Base-by-base conservation (phyloP, 1,140 invertebrate genomes). In the Elymnias hypermnestra region DNA sequence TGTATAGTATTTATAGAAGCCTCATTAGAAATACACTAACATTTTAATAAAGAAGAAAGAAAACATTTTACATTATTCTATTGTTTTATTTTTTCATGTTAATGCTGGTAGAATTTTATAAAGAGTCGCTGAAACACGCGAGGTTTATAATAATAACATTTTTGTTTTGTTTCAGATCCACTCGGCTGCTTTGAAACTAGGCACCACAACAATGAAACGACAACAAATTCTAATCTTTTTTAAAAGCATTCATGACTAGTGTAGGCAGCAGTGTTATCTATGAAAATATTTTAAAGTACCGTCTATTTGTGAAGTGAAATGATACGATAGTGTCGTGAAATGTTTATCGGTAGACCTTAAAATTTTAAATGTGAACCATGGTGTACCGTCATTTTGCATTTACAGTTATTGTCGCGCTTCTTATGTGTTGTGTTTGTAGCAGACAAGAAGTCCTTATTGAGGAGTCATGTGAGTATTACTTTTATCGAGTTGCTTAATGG, bases 391-490 rank as follows among this genome's bases (percentile, higher is more conserved):
- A 13, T 13, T 39, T 39, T 15, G 19, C 18, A 5, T 29, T 46
- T 1, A 38, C 7, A 23, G 25, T 46, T 25, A 38, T 19, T 14
- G 13, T 72, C n/a, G n/a, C n/a, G 41, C 58, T 69, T 3, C 44
- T 78, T 2, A 54, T 75, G 29, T 66, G 65, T 28, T 64, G 65
- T 22, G 64, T 66, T 25, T 14, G 14, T 15, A 69, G 72, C 35
- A 70, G 73, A 25, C 72, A 81, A 53, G 76, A 81, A 50, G 68
- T 74, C 2, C 63, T 81, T 22, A 72, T 81, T 28, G 76, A 81
- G 36, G 76, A 81, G 51, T 75, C 76, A 70, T 50, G 76, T 81
- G 29, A 71, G 76, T 63, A 39, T 29, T 1, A 7, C 10, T 22
- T 1, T 1, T 22, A n/a, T n/a, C n/a, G n/a, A n/a, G n/a, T n/a